Evolutionary conservation across 2,888 invertebrate species (phyloP).

Genomic region (Eumerus sabulonum): DNA sequence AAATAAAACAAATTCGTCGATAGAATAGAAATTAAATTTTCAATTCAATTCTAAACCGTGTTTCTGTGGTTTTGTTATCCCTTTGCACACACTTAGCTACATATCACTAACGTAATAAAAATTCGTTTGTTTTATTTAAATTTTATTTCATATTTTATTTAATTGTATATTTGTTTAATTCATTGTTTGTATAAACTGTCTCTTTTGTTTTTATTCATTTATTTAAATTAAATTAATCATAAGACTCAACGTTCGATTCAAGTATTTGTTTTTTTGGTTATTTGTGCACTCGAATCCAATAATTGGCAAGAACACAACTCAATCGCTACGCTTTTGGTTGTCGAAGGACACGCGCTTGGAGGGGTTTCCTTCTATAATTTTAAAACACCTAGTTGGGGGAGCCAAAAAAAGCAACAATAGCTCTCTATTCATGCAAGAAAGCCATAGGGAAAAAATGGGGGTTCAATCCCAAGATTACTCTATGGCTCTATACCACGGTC

Average conservation of each 20-base stretch:
- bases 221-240: constrained; percentile 71
- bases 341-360: constrained; percentile 33
- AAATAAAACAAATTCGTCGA: constrained; percentile 16
- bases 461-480: too few species aligned
- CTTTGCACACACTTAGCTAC: constrained; percentile 49
- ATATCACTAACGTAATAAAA: constrained; percentile 68
- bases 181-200: constrained; percentile 70
- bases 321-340: constrained; percentile 48
- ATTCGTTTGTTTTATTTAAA: constrained; percentile 56
- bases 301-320: constrained; percentile 64
- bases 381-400: too few species aligned
- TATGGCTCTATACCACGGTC: too few species aligned
- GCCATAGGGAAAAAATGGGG: too few species aligned
- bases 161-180: constrained; percentile 21
- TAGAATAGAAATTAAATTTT: constrained; percentile 33
- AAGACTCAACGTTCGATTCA: constrained; percentile 70
- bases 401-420: too few species aligned
- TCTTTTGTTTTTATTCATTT: too few species aligned
- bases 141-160: constrained; percentile 33
- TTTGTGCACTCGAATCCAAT: constrained; percentile 64
- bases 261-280: constrained; percentile 43
- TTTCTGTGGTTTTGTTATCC: background rate
- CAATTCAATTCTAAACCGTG: constrained; percentile 33
- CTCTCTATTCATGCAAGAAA: too few species aligned
- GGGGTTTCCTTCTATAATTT: background rate